Percentiles rank a stretch among this genome's conserved stretches.
Conservation (phyloP, 2,113 vertebrate species). For the Brachypodius melanocephalos region DNA sequence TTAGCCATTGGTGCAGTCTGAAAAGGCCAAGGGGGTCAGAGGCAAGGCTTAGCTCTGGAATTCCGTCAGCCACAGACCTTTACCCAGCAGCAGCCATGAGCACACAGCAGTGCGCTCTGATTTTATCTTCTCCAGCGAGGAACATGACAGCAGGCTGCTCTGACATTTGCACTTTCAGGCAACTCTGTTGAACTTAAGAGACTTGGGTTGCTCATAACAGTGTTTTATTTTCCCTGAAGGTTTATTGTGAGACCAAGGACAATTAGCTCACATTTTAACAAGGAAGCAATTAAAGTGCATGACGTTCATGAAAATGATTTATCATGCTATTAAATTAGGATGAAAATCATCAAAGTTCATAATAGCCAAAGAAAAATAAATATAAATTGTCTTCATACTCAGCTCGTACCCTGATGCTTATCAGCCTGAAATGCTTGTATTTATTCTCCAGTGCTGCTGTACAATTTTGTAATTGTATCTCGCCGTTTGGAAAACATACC, state of each 20-base stretch:
- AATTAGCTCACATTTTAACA: conserved; percentile 76
- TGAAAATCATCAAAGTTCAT: conserved; percentile 72
- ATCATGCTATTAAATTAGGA: conserved; percentile 70
- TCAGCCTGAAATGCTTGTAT: background rate
- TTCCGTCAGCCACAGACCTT: background rate
- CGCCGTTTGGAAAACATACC: background rate
- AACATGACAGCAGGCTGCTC: background rate
- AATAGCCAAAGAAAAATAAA: conserved; percentile 67
- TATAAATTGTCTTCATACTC: conserved; percentile 63
- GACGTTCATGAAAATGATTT: conserved; percentile 74
- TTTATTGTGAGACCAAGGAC: conserved; percentile 52
- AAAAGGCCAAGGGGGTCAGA: background rate
- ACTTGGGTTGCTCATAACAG: background rate
- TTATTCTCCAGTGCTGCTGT: conserved; percentile 48
- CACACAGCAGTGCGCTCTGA: background rate
- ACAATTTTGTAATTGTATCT: background rate
- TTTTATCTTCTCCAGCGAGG: background rate
- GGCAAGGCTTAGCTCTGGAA: background rate
- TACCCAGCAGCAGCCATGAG: background rate
- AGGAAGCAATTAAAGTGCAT: conserved; percentile 70
- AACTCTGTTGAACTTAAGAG: background rate
- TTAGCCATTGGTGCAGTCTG: background rate
- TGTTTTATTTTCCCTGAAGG: conserved; percentile 65
- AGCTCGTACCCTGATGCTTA: conserved; percentile 20
- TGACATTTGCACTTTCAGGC: background rate